Conservation (phyloP, 2,888 invertebrate species). For the Blastobasis adustella region DNA sequence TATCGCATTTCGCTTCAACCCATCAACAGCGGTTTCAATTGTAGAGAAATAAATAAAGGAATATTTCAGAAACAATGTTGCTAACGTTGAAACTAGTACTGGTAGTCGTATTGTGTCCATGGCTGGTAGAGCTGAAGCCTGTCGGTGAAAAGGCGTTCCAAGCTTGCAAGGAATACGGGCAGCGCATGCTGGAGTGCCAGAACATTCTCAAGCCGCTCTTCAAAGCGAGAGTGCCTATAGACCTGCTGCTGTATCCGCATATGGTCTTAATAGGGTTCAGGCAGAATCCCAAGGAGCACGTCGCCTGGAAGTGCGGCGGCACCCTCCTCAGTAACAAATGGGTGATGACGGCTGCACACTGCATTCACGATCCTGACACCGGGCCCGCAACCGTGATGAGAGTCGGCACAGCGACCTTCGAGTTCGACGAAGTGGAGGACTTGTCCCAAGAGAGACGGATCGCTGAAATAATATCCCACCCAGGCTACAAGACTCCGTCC, state of each 20-base stretch:
- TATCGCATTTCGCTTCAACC: no score
- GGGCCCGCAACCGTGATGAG: conserved; percentile 68
- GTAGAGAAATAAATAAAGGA: no score
- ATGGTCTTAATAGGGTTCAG: conserved; percentile 74
- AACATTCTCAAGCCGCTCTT: conserved; percentile 45
- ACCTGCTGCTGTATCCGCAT: conserved; percentile 74
- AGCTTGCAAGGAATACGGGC: conserved; percentile 52
- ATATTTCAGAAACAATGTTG: no score
- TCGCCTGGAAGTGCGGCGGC: conserved; percentile 64
- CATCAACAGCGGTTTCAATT: no score
- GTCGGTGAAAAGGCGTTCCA: conserved; percentile 50
- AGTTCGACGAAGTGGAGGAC: conserved; percentile 61
- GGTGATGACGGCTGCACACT: conserved; percentile 66
- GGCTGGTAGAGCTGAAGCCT: background rate
- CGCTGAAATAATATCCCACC: conserved; percentile 63
- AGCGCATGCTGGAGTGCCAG: conserved; percentile 60
- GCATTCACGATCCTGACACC: conserved; percentile 47
- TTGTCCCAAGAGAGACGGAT: conserved; percentile 69
- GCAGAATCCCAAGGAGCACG: conserved; percentile 15
- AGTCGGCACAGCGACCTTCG: conserved; percentile 72
- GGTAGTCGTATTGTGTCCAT: no score
- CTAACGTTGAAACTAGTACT: no score
- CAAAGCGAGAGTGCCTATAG: conserved; percentile 56
- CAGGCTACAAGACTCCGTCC: conserved; percentile 70
- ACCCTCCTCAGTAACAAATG: conserved; percentile 52